phyloP scores from a whole-genome alignment of 2,113 vertebrate genomes.

The Callionymus lyra region DNA sequence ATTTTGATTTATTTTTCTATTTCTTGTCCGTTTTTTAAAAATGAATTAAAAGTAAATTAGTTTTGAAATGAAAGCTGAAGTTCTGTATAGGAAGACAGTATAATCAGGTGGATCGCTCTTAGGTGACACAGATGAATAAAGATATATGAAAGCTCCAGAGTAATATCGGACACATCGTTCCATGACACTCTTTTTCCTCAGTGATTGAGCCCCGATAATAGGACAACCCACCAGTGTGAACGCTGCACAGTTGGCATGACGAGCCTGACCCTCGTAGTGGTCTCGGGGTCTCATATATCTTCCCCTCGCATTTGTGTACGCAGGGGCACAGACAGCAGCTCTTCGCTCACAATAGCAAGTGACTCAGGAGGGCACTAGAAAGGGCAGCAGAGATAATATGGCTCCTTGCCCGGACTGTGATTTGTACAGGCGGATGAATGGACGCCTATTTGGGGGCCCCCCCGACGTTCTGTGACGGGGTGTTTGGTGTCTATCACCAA shows the following conservation, averaged over 20 bases:
- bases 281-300: conserved; percentile 10
- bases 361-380: conserved; percentile 55
- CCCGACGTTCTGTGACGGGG: conserved; percentile 49
- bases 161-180: no score
- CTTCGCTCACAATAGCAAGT: conserved; percentile 44
- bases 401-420: conserved; percentile 49
- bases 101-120: no score
- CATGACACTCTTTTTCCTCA: no score
- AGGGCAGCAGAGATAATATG: conserved; percentile 60
- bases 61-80: no score
- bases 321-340: conserved; percentile 39
- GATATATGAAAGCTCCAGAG: no score
- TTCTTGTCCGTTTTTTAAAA: no score
- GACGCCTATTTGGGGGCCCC: conserved; percentile 48
- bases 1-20: no score
- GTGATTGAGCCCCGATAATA: background rate
- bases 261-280: background rate
- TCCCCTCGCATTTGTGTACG: conserved; percentile 36
- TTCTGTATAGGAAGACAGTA: no score
- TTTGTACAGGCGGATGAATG: conserved; percentile 60
- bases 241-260: background rate
- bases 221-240: background rate
- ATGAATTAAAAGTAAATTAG: no score
- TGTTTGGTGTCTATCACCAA: conserved; percentile 59
- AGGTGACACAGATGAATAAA: no score